Evolutionary conservation across 2,797 vertebrate species (phyloP).

Genomic region (Pseudochromis fuscus): DNA sequence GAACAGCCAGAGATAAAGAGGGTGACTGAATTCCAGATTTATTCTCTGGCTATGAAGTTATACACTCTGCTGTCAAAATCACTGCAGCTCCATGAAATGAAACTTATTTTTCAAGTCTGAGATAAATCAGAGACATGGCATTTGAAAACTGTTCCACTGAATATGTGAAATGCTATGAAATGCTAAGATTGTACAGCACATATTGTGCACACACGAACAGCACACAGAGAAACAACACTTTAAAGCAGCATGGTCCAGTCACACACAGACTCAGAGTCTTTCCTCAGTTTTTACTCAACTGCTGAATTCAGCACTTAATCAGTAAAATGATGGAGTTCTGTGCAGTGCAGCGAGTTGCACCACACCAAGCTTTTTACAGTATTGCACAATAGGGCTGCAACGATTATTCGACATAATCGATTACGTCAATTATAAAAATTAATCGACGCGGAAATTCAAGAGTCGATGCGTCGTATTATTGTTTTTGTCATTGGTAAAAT

Average conservation of each 20-base stretch:
- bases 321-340: conserved; percentile 7
- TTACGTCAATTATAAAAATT: too few relatives aligned
- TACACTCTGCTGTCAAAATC: conserved; percentile 46
- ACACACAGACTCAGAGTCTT: too few relatives aligned
- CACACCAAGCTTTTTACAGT: background rate
- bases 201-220: too few relatives aligned
- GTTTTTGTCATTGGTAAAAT: too few relatives aligned
- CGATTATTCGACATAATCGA: too few relatives aligned
- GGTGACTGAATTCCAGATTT: conserved; percentile 46
- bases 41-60: conserved; percentile 48
- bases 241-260: too few relatives aligned
- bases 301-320: conserved; percentile 4
- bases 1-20: conserved; percentile 37
- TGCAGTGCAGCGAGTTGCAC: background rate
- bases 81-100: conserved; percentile 33
- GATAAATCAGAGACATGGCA: conserved; percentile 12
- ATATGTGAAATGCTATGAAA: background rate
- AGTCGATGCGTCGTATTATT: too few relatives aligned
- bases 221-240: too few relatives aligned
- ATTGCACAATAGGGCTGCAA: too few relatives aligned
- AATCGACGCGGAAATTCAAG: too few relatives aligned
- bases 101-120: conserved; percentile 1
- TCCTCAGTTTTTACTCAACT: too few relatives aligned
- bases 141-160: background rate
- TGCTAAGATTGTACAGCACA: background rate